Percentiles rank a stretch among this genome's conserved stretches.
These are phyloP conservation scores for Caenorhabditis drosophilae DNA, from an alignment of 2,888 invertebrate species.

Conservation along the genomic window DNA sequence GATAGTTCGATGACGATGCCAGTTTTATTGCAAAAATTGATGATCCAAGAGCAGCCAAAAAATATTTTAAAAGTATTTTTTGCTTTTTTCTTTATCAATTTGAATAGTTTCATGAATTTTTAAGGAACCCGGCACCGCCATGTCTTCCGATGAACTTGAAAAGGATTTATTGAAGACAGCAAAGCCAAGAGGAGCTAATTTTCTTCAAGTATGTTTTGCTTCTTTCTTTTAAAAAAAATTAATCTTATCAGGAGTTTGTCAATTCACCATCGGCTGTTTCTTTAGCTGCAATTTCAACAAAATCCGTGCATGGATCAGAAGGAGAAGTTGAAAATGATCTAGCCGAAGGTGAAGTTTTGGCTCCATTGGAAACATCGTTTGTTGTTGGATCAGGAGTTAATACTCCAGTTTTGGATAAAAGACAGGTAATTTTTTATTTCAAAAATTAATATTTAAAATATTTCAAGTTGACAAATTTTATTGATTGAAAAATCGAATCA, in stretches of 20 bases:
- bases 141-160: constrained; percentile 46
- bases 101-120: constrained; percentile 7
- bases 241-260: constrained; percentile 35
- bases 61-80: constrained; percentile 8
- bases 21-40: constrained; percentile 38
- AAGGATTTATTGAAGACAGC: constrained; percentile 44
- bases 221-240: background rate
- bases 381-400: constrained; percentile 30
- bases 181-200: constrained; percentile 27
- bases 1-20: constrained; percentile 27
- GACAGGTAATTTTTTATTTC: constrained; percentile 31
- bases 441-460: too few relatives aligned
- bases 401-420: constrained; percentile 39
- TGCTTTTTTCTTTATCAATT: background rate
- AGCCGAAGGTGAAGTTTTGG: constrained; percentile 23
- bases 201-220: background rate
- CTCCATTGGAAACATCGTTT: constrained; percentile 20
- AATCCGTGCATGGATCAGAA: constrained; percentile 47
- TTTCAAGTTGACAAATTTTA: too few relatives aligned
- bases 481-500: too few relatives aligned
- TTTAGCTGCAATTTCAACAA: constrained; percentile 45
- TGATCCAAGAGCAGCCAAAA: constrained; percentile 38
- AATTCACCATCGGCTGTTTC: constrained; percentile 53
- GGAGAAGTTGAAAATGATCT: constrained; percentile 30
- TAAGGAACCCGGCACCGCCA: constrained; percentile 33